Base-by-base conservation (phyloP, 2,888 invertebrate species). In the Epinotia ramella region DNA sequence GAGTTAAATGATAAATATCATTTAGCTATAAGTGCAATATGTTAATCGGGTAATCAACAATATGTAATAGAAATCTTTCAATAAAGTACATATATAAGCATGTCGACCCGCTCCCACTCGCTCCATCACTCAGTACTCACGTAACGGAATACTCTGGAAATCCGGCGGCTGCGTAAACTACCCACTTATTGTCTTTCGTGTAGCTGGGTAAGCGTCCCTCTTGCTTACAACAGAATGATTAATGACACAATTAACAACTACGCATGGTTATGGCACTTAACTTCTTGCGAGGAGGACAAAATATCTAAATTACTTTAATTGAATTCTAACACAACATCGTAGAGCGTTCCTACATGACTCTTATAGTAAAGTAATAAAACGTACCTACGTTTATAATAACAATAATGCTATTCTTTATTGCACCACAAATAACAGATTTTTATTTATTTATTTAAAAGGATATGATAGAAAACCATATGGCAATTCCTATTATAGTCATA, bases 151-250 rank as follows among this genome's bases (percentile, higher is more conserved):
- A 66, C 67, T 24, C 56, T 71, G 71, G 70, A 76, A 76, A 72
- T 72, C 76, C 71, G 76, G 76, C 60, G 62, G 56, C 76, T 62
- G 62, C 71, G 75, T 65, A 70, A 74, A 74, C 75, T 75, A 75
- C 71, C 75, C 76, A 76, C 76, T 76, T 67, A 76, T 76, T 76
- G 76, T 76, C 76, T 76, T 72, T 65, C 70, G 64, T 71, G 71
- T 70, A 70, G 64, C 69, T 49, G 74, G 73, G 73, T 69, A 69
- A 64, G 46, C 60, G 40, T 63, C 74, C 66, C 74, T 70, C 53
- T 44, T 69, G 59, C 68, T 60, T 66, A 59, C 75, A 73, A 56
- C 64, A 71, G 69, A 71, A 75, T 75, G 75, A 75, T 75, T 70
- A 75, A 75, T 75, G 75, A 59, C 60, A 70, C 70, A 70, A 70